Evolutionary conservation across 2,888 invertebrate genomes (phyloP), one percentile per base, ranked within the genome.

Genomic region (Nomada flava): DNA sequence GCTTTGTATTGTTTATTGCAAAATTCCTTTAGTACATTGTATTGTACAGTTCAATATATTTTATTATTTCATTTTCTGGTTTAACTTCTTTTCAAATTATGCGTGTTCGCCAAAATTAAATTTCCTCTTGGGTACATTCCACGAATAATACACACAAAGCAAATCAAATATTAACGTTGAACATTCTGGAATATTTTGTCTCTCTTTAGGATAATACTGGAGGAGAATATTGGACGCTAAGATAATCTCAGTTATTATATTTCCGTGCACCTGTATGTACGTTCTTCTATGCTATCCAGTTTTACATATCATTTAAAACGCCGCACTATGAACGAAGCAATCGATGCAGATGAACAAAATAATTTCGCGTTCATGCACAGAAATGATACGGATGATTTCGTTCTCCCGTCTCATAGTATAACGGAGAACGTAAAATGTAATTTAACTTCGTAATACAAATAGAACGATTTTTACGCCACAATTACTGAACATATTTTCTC

Each of bases 221-320:
- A 7, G 18, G 29, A 26, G 59, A 59, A 59, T 59, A 29, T 59
- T 11, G 7, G 29, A 18, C 29, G 9, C 2, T 29, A 18, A 18
- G 59, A 59, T 59, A 59, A 59, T 5, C 26, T 59, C 59, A 18
- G 29, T 29, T 29, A 59, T 59, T 59, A 26, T 18, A 59, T 59
- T 59, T 59, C 29, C 59, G 29, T 59, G 29, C 36, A 36, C 7
- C 36, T 29, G 2, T 9, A 15, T 20, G 18, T 36, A 60, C n/a
- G 18, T 60, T 20, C 60, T 42, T 60, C 11, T n/a, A 4, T n/a
- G 18, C n/a, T 60, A 36, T 60, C 18, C 18, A 23, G 9, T 62
- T 42, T 62, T n/a, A 42, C 20, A 20, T 62, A 13, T 62, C 42
- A 62, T 62, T 62, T 62, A 20, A n/a, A 36, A 29, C 10, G 9